Conservation (phyloP, 1,140 invertebrate genomes). For the Scaptomyza pallida region DNA sequence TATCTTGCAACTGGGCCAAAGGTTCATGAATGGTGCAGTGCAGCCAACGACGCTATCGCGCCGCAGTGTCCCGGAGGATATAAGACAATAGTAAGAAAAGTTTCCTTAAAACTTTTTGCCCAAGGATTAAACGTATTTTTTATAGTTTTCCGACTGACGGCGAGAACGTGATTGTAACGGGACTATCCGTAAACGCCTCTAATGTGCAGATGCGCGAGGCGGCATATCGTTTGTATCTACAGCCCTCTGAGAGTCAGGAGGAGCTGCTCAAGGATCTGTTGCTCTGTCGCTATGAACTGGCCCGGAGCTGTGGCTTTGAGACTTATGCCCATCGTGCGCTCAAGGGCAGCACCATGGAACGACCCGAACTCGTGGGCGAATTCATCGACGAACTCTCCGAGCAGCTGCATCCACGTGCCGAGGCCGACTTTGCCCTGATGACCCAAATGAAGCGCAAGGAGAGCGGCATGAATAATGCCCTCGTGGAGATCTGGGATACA, state of each 20-base stretch:
- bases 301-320: slow-evolving; percentile 93
- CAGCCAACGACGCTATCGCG: slow-evolving; percentile 88
- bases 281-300: slow-evolving; percentile 90
- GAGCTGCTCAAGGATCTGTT: slow-evolving; percentile 90
- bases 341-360: slow-evolving; percentile 93
- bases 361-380: slow-evolving; percentile 89
- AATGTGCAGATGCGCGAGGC: slow-evolving; percentile 93
- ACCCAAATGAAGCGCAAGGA: slow-evolving; percentile 87
- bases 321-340: slow-evolving; percentile 95
- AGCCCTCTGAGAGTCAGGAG: slow-evolving; percentile 92
- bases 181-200: slow-evolving; percentile 92
- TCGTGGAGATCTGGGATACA: slow-evolving; percentile 92
- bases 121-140: slow-evolving; percentile 1
- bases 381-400: slow-evolving; percentile 92
- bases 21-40: slow-evolving; percentile 92
- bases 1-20: slow-evolving; percentile 92
- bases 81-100: slow-evolving; percentile 89
- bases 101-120: too few species aligned
- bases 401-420: slow-evolving; percentile 87
- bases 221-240: slow-evolving; percentile 94
- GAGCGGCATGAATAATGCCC: slow-evolving; percentile 61
- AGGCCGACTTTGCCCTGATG: slow-evolving; percentile 90
- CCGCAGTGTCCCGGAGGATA: slow-evolving; percentile 88
- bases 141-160: slow-evolving; percentile 90
- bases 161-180: slow-evolving; percentile 89